phyloP scores from a whole-genome alignment of 1,140 invertebrate species.

The Hetaerina americana region DNA sequence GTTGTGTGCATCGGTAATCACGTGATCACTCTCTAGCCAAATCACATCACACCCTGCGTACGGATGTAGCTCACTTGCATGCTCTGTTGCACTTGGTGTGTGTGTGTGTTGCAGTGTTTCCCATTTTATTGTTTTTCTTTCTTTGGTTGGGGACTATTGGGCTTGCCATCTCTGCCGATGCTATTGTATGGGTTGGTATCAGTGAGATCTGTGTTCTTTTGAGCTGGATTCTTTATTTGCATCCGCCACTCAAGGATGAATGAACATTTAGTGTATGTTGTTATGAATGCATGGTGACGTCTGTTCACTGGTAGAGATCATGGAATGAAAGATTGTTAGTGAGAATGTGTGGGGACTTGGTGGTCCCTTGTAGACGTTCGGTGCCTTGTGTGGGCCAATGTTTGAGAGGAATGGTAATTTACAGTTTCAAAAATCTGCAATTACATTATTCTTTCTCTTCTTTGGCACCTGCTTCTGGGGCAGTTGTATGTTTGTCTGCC shows the following conservation, averaged over 20 bases:
- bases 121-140: constrained; percentile 7
- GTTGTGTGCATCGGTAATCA: constrained; percentile 82
- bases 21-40: constrained; percentile 16
- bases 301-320: not conserved
- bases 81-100: constrained; percentile 13
- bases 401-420: not conserved
- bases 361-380: not conserved
- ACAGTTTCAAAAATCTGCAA: no score
- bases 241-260: not conserved
- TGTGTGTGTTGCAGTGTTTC: not conserved
- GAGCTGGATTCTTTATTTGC: not conserved
- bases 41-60: constrained; percentile 34
- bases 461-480: not conserved
- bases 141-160: not conserved
- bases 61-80: constrained; percentile 28
- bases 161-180: not conserved
- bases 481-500: not conserved
- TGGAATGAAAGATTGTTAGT: not conserved
- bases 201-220: not conserved
- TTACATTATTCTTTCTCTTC: not conserved
- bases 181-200: not conserved
- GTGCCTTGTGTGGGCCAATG: not conserved
- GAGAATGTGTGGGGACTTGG: not conserved
- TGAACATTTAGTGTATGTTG: not conserved
- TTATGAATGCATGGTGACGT: not conserved